phyloP scores from a whole-genome alignment of 2,113 vertebrate genomes.

The Plecturocebus donacophilus region DNA sequence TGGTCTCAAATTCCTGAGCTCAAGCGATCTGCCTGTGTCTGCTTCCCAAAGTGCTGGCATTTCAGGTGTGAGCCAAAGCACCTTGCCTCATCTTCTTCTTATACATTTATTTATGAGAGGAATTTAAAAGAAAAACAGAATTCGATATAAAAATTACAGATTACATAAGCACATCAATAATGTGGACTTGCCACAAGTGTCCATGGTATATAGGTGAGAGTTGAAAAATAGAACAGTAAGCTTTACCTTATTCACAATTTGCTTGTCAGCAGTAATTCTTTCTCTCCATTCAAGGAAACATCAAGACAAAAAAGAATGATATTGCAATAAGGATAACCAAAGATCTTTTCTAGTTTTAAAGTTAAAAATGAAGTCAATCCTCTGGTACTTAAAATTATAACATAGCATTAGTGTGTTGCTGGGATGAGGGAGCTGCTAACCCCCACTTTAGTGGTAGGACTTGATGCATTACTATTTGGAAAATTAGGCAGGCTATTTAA shows the following conservation, averaged over 20 bases:
- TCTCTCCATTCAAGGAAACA: not conserved
- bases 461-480: not conserved
- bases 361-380: not conserved
- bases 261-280: not conserved
- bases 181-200: not conserved
- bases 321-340: not conserved
- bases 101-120: not conserved
- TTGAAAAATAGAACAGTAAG: not conserved
- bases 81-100: not conserved
- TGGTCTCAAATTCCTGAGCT: no score
- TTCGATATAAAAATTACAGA: not conserved
- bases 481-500: not conserved
- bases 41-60: no score
- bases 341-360: not conserved
- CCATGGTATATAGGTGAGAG: not conserved
- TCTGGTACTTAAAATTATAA: not conserved
- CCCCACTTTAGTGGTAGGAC: rapidly evolving
- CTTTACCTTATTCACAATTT: not conserved
- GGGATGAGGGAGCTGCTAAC: not conserved
- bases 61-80: no score
- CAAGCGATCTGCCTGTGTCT: no score
- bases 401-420: not conserved
- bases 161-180: not conserved
- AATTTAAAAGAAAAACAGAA: not conserved
- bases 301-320: not conserved